Evolutionary conservation across 2,797 vertebrate species (phyloP), one percentile per base, ranked within the genome.

Genomic region (Catostomus latipinnis): DNA sequence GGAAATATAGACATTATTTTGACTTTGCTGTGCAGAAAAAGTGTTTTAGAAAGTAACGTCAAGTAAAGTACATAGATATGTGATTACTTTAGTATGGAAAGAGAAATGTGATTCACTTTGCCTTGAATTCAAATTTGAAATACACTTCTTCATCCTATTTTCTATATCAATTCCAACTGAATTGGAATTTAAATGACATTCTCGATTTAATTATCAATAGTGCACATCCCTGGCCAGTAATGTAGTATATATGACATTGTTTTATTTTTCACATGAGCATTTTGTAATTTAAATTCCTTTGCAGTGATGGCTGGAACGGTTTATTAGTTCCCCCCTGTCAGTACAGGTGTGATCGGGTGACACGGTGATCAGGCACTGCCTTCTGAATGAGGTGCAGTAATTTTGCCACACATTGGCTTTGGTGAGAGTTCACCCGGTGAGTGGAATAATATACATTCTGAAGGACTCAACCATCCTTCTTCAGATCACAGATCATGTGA

Each of bases 361-460:
- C 4, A 72, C 13, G 57, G 66, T 82, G 4, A 75, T 13, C 34
- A 72, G 79, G 43, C 11, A 50, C 13, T 82, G 80, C 49, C 16
- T 46, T 1, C n/a, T 82, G 12, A 52, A 54, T 0, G 49, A 77
- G 12, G 61, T 82, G 8, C 57, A 73, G 34, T 82, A 69, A 6
- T 67, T 53, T 7, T 83, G 82, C 16, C 79, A 79, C 48, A 80
- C 22, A 6, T n/a, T 83, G 69, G 72, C 57, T 6, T 81, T 74
- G 78, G 56, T 80, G 7, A 56, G 57, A 58, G 62, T 76, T 5
- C 45, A 83, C 48, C 54, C 14, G 14, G 16, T 58, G 13, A 67
- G 14, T 61, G 54, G 61, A 77, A 14, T 18, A 8, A 60, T 58
- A 6, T 22, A 78, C 3, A 65, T 78, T 9, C 22, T 76, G 52